Conservation (phyloP, 2,113 vertebrate species). For the Melanocharis versteri region DNA sequence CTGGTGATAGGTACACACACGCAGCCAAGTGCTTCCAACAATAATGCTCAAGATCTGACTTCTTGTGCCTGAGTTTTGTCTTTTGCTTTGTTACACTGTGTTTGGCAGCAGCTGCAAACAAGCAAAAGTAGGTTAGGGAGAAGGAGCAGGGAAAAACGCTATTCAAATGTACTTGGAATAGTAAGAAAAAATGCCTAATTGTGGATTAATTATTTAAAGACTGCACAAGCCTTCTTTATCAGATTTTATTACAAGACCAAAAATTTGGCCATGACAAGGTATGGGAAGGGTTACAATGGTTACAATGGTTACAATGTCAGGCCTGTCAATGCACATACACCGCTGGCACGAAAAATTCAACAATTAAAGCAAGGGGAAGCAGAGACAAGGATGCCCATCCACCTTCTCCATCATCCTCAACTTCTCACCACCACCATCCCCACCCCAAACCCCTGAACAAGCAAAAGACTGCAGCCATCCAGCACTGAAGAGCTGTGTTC, state of each 20-base stretch:
- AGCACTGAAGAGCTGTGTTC: background rate
- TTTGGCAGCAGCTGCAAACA: background rate
- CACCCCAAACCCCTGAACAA: background rate
- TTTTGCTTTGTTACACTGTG: background rate
- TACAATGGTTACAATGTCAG: background rate
- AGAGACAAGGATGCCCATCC: background rate
- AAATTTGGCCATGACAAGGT: background rate
- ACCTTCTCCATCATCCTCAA: background rate
- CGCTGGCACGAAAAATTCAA: background rate
- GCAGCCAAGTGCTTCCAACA: background rate
- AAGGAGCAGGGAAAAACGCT: background rate
- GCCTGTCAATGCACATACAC: fast-evolving
- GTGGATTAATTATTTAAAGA: background rate
- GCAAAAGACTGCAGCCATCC: fast-evolving
- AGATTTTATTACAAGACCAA: background rate
- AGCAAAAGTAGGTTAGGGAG: background rate
- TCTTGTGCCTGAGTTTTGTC: background rate
- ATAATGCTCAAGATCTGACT: background rate
- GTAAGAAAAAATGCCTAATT: background rate
- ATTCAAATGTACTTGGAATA: background rate
- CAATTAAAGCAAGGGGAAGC: background rate
- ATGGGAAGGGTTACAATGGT: background rate
- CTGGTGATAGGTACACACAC: background rate
- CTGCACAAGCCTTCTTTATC: background rate
- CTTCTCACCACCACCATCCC: background rate